A percentile compares a stretch with the other conserved stretches of the same genome.
Conservation (phyloP, 2,888 invertebrate genomes). For the Notocelia uddmanniana region DNA sequence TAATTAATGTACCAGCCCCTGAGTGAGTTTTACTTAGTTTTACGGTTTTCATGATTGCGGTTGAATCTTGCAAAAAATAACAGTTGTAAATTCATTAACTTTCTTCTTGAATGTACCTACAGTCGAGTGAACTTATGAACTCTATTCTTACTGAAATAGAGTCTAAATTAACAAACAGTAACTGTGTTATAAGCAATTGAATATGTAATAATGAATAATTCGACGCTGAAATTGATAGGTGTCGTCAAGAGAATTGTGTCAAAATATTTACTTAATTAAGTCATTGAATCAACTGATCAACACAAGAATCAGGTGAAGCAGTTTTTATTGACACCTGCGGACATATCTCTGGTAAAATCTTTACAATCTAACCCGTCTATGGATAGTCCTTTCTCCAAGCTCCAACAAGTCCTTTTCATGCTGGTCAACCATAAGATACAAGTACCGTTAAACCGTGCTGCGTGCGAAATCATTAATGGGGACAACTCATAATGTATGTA, state of each 20-base stretch:
- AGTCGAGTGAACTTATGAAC: too few relatives aligned
- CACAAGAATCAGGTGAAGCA: background rate
- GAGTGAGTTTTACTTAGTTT: conserved; percentile 8
- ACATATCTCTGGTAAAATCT: background rate
- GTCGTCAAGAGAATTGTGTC: too few relatives aligned
- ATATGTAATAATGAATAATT: too few relatives aligned
- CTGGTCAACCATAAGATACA: conserved; percentile 11
- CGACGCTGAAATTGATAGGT: too few relatives aligned
- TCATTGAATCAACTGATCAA: too few relatives aligned
- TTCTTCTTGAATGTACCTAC: too few relatives aligned
- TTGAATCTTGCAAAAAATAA: background rate
- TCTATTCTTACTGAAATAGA: too few relatives aligned
- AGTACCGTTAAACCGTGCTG: conserved; percentile 21
- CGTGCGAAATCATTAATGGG: conserved; percentile 34
- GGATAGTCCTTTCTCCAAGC: too few relatives aligned
- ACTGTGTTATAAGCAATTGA: too few relatives aligned
- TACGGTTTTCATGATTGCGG: background rate
- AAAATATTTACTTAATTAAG: too few relatives aligned
- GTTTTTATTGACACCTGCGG: background rate
- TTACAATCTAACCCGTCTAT: background rate
- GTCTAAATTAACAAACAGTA: too few relatives aligned
- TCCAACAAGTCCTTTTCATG: background rate
- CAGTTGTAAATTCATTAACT: background rate
- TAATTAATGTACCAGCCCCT: conserved; percentile 15
- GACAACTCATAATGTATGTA: conserved; percentile 37